Evolutionary conservation across 2,113 vertebrate genomes (phyloP).

Genomic region (Athene cunicularia): DNA sequence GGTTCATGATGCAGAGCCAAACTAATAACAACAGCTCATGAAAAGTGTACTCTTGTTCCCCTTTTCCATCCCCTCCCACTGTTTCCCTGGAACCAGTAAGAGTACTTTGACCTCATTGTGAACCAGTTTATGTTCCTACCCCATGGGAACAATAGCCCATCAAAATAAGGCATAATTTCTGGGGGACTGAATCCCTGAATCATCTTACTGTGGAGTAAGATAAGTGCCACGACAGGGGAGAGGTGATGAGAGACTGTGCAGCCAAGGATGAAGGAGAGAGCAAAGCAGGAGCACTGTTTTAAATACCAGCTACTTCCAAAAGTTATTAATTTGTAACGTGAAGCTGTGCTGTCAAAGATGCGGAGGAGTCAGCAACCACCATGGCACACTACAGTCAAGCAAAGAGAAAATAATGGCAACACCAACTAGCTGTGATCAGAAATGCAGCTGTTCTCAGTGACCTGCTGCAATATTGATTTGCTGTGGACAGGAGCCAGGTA

Average conservation of each 20-base stretch:
- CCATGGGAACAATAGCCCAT: not conserved
- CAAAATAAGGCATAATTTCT: not conserved
- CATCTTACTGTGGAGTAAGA: not conserved
- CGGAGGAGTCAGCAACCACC: not conserved
- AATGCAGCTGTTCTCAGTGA: not conserved
- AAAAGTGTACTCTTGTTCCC: not conserved
- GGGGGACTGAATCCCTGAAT: not conserved
- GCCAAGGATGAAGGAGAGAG: not conserved
- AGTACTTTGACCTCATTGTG: not conserved
- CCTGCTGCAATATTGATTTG: not conserved
- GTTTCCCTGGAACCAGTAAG: not conserved
- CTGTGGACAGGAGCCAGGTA: not conserved
- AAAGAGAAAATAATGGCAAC: not conserved
- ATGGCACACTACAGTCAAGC: not conserved
- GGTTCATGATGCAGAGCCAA: not conserved
- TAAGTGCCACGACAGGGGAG: not conserved
- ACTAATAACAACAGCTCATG: not conserved
- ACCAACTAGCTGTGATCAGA: not conserved
- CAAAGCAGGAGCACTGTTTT: not conserved
- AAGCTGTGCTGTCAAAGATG: not conserved
- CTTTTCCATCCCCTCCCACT: not conserved
- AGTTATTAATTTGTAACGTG: not conserved
- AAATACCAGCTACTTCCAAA: not conserved
- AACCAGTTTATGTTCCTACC: not conserved
- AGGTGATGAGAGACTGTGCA: not conserved